Percentiles rank a stretch among this genome's conserved stretches.
phyloP scores from a whole-genome alignment of 35 echinoderm and acorn worm species.

The Stichopus chloronotus region DNA sequence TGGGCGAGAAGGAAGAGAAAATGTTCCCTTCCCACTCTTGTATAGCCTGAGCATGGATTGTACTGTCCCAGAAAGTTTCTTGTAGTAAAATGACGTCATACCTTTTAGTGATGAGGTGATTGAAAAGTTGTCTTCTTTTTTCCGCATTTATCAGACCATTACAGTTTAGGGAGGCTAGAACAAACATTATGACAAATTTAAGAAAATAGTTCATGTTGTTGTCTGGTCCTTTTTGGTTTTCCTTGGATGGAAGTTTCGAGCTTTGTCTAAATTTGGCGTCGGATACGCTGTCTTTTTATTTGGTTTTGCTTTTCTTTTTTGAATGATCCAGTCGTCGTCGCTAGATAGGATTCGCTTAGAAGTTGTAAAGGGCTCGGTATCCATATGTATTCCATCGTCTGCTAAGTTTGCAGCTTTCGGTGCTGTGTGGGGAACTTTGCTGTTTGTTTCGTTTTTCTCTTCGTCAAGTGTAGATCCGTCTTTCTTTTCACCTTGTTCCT shows the following conservation, averaged over 20 bases:
- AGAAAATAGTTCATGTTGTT: background rate
- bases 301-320: background rate
- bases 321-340: background rate
- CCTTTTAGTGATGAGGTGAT: too few relatives aligned
- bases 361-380: background rate
- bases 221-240: background rate
- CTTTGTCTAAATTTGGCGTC: background rate
- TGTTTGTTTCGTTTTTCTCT: background rate
- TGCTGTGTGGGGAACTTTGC: background rate
- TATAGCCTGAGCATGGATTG: background rate
- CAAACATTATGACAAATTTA: background rate
- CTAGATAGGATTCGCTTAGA: background rate
- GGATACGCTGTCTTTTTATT: background rate
- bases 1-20: background rate
- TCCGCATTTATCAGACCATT: conserved; percentile 20
- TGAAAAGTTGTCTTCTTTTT: background rate
- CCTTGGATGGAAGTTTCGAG: background rate
- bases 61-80: conserved; percentile 14
- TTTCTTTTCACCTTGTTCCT: too few relatives aligned
- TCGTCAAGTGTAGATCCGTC: too few relatives aligned
- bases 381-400: background rate
- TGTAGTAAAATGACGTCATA: background rate
- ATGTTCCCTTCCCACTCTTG: background rate
- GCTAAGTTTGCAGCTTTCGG: background rate
- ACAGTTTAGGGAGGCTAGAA: conserved; percentile 16